Evolutionary conservation across 2,888 invertebrate species (phyloP).

Genomic region (Sarcophaga variegata): DNA sequence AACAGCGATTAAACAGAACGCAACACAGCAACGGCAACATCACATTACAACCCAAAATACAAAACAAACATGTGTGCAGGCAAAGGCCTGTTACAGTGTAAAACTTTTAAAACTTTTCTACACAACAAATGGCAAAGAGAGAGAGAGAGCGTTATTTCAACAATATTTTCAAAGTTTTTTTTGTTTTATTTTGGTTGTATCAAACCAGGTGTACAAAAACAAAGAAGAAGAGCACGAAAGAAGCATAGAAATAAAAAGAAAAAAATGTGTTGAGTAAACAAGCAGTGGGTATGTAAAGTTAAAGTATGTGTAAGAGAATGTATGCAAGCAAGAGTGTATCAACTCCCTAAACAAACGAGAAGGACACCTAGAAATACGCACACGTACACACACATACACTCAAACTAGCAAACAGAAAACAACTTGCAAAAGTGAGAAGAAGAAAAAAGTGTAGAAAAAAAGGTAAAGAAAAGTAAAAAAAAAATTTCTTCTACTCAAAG

Average conservation of each 20-base stretch:
- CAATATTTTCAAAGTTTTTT: constrained; percentile 40
- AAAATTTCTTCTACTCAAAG: constrained; percentile 39
- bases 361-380: not conserved
- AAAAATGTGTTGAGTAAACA: too few relatives aligned
- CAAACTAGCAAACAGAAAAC: constrained; percentile 1
- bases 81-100: constrained; percentile 5
- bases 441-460: not conserved
- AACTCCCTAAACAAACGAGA: constrained; percentile 32
- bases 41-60: too few relatives aligned
- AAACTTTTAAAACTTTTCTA: not conserved
- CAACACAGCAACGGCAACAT: not conserved
- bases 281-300: too few relatives aligned
- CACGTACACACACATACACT: not conserved
- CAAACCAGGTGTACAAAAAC: constrained; percentile 36
- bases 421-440: not conserved
- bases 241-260: too few relatives aligned
- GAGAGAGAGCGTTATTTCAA: constrained; percentile 10
- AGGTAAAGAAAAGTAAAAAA: constrained; percentile 20
- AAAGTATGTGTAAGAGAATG: too few relatives aligned
- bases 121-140: not conserved
- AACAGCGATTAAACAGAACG: constrained; percentile 4
- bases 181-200: too few relatives aligned
- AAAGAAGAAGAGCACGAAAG: constrained; percentile 10
- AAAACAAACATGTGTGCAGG: too few relatives aligned
- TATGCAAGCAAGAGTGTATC: not conserved